Percentiles rank a stretch among this genome's conserved stretches.
Conservation (phyloP, 2,888 invertebrate genomes). For the Carcina quercana region DNA sequence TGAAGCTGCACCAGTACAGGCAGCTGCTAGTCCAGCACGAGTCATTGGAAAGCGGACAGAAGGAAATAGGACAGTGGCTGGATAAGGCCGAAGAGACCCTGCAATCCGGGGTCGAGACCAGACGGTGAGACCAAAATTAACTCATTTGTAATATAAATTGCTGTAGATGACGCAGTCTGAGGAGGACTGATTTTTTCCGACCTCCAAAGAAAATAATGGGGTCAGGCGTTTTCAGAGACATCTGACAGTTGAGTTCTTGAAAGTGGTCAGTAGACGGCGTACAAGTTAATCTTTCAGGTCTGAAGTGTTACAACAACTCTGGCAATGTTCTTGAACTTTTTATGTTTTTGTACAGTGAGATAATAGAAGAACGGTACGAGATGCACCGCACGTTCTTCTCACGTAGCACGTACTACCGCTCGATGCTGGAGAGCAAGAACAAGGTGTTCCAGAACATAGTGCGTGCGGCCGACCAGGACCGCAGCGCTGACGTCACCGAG, state of each 20-base stretch:
- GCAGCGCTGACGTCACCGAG: constrained; percentile 83
- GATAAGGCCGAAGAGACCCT: constrained; percentile 87
- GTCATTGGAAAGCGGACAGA: constrained; percentile 89
- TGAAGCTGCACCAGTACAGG: constrained; percentile 86
- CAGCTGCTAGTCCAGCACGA: constrained; percentile 92
- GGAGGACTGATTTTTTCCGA: too few species aligned
- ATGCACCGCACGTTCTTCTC: constrained; percentile 91
- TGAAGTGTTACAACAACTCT: too few species aligned
- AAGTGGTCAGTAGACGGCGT: too few species aligned
- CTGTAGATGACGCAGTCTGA: too few species aligned
- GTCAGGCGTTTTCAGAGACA: too few species aligned
- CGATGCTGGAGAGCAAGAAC: constrained; percentile 96
- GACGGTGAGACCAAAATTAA: constrained; percentile 37
- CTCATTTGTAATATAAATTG: too few species aligned
- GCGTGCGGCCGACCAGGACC: constrained; percentile 83
- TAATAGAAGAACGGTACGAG: constrained; percentile 84
- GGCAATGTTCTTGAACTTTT: too few species aligned
- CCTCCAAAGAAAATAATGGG: neutral
- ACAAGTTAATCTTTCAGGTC: too few species aligned
- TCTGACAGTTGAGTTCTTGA: too few species aligned
- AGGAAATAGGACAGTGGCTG: constrained; percentile 90
- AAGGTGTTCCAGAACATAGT: constrained; percentile 92
- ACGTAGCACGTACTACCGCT: constrained; percentile 91
- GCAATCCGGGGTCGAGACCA: constrained; percentile 45
- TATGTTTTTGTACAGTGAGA: constrained; percentile 77